Evolutionary conservation across 2,113 vertebrate genomes (phyloP).

Genomic region (Chinchilla lanigera): DNA sequence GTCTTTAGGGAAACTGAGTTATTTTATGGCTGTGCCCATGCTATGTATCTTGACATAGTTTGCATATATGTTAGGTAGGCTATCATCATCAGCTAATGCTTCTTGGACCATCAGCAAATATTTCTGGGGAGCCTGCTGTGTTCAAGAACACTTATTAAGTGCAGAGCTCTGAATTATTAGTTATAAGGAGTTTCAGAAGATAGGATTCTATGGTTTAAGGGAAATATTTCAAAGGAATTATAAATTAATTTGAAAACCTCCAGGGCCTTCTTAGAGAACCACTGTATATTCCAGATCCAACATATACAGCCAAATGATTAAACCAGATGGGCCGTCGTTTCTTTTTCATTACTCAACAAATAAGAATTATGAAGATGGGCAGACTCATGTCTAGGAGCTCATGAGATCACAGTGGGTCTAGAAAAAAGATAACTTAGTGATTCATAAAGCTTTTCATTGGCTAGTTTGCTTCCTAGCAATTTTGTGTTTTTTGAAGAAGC

Average conservation of each 20-base stretch:
- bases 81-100: conserved; percentile 59
- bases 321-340: conserved; percentile 37
- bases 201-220: conserved; percentile 54
- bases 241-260: conserved; percentile 70
- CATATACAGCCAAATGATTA: background rate
- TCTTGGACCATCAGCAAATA: conserved; percentile 69
- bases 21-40: background rate
- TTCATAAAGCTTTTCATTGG: background rate
- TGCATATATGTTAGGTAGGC: conserved; percentile 37
- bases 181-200: conserved; percentile 65
- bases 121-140: conserved; percentile 66
- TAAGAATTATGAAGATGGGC: background rate
- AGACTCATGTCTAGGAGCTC: background rate
- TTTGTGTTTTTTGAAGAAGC: background rate
- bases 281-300: background rate
- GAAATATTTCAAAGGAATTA: conserved; percentile 74
- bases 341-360: conserved; percentile 41
- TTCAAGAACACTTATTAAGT: conserved; percentile 69
- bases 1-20: conserved; percentile 3
- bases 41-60: background rate
- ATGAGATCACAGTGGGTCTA: background rate
- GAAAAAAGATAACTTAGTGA: background rate
- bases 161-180: conserved; percentile 70
- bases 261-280: background rate
- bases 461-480: background rate